phyloP scores from a whole-genome alignment of 2,797 vertebrate genomes.

The Rhynchonycteris naso region DNA sequence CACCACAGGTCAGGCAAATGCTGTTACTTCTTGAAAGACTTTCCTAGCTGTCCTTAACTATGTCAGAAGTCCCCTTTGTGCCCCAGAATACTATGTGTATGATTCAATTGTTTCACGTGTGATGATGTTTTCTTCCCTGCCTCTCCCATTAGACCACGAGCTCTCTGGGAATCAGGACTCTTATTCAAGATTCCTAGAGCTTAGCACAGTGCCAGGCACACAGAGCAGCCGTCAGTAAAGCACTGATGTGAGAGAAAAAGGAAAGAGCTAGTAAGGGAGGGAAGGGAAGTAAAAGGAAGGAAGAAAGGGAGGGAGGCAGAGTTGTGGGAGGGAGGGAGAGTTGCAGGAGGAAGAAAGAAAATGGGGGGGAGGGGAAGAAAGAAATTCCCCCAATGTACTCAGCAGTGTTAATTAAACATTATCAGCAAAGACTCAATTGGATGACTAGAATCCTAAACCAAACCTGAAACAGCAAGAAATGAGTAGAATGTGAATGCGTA shows the following conservation, averaged over 20 bases:
- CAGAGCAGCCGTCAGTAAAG: neutral
- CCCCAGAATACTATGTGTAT: neutral
- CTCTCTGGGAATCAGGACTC: neutral
- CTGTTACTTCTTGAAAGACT: conserved; percentile 6
- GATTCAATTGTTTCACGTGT: neutral
- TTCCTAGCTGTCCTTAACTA: neutral
- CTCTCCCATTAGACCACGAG: neutral
- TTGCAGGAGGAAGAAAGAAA: neutral
- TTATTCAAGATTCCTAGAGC: neutral
- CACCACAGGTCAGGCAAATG: no score
- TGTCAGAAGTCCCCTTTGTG: neutral
- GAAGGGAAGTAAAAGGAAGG: neutral
- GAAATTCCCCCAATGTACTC: neutral
- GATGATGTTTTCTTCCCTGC: neutral
- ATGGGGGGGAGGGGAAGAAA: neutral
- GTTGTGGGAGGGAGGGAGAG: neutral
- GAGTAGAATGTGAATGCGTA: neutral
- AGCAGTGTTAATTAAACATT: neutral
- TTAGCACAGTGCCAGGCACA: neutral
- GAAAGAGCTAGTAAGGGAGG: neutral
- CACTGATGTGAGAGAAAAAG: neutral
- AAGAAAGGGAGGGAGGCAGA: neutral
- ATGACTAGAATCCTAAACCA: conserved; percentile 24
- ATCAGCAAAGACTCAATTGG: neutral
- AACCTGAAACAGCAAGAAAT: conserved; percentile 19